phyloP scores from a whole-genome alignment of 2,113 vertebrate genomes.

The Deroptyus accipitrinus region DNA sequence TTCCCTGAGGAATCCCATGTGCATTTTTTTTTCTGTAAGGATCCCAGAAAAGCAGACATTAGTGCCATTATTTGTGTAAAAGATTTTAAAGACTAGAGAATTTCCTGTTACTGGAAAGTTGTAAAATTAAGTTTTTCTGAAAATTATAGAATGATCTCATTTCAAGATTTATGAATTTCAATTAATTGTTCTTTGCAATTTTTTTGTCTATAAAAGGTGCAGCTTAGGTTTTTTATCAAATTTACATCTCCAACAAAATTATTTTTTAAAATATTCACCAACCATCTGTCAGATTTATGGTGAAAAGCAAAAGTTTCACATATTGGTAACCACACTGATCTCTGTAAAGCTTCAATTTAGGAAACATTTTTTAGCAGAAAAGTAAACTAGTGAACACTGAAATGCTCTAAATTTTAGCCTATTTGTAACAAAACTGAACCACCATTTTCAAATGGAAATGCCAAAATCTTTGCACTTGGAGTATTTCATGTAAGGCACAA shows the following conservation, averaged over 20 bases:
- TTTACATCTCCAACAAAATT: background rate
- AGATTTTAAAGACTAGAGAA: background rate
- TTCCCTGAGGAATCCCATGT: background rate
- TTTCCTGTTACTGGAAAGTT: background rate
- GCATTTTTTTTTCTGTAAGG: background rate
- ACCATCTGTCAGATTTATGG: background rate
- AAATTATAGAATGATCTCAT: background rate
- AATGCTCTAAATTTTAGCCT: background rate
- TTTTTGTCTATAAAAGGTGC: background rate
- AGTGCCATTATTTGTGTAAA: background rate
- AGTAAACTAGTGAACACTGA: background rate
- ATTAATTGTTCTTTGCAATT: background rate
- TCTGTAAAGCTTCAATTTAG: background rate
- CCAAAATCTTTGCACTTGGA: background rate
- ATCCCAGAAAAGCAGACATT: background rate
- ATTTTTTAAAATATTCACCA: background rate
- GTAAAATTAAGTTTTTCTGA: background rate
- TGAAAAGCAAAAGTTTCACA: background rate
- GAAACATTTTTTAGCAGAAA: background rate
- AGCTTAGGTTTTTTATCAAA: background rate
- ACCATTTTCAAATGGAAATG: background rate
- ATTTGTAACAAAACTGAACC: background rate
- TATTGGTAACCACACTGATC: background rate
- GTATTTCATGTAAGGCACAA: background rate
- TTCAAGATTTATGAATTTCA: background rate